A percentile compares a stretch with the other conserved stretches of the same genome.
phyloP scores from a whole-genome alignment of 2,797 vertebrate species.

The Platalea minor region DNA sequence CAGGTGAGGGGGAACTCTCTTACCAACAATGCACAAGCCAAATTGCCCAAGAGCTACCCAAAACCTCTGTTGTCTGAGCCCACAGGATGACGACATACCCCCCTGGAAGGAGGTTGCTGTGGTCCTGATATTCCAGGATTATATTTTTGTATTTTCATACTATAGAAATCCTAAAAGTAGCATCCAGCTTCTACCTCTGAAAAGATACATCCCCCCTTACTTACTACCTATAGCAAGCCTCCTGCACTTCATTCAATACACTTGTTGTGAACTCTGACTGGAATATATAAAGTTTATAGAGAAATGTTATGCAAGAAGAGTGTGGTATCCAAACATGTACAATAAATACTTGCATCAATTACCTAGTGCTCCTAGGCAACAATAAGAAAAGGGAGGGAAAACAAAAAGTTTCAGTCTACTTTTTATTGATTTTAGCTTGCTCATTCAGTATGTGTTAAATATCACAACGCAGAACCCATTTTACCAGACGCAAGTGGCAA shows the following conservation, averaged over 20 bases:
- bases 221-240: neutral
- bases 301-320: neutral
- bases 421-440: conserved; percentile 35
- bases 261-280: neutral
- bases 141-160: neutral
- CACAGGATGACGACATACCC: fast-evolving
- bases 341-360: conserved; percentile 22
- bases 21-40: neutral
- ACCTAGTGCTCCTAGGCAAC: neutral
- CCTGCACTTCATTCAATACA: neutral
- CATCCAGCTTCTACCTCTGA: neutral
- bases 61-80: neutral
- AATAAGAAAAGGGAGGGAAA: neutral
- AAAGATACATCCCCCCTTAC: neutral
- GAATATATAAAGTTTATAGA: neutral
- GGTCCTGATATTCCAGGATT: neutral
- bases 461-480: conserved; percentile 12
- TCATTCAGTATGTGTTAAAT: conserved; percentile 46
- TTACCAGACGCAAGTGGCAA: conserved; percentile 26
- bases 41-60: neutral
- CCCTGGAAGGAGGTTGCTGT: neutral
- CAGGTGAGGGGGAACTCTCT: neutral
- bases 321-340: neutral
- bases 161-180: neutral
- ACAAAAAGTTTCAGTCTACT: conserved; percentile 5